Base-by-base conservation (phyloP, 2,797 vertebrate species). In the Lindbergichthys nudifrons region DNA sequence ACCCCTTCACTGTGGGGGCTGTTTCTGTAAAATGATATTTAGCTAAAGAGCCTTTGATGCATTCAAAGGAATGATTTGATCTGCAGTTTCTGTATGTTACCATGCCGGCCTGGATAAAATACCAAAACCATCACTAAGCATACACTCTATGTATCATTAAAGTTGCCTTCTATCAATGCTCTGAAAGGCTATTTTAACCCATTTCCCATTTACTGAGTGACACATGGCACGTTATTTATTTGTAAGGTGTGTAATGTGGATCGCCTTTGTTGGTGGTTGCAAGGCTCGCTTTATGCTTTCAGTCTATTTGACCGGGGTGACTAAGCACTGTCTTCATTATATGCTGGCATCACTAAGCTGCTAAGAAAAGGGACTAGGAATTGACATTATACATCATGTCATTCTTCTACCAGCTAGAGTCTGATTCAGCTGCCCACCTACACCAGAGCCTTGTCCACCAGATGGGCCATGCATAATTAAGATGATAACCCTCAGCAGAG, bases 381-480 rank as follows among this genome's bases (percentile, higher is more conserved):
- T 77, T 18, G 15, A 65, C 65, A 68, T 79, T 69, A 84, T 83
- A 76, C 67, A 83, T 73, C 50, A 30, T 73, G 76, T 77, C 61
- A 73, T 66, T 80, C 74, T 70, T 84, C 67, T 80, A 70, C 86
- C 83, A 83, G 76, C 75, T 79, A 45, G 72, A 82, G 71, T 65
- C 72, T 80, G 56, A 21, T 69, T 45, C 69, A 80, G 80, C 82
- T 85, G 69, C 73, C 69, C 82, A 90, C 91, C 86, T 89, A 80
- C 66, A 86, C 79, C 73, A 75, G 61, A 73, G 78, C 74, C 69
- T 70, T 70, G 81, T 87, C 73, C 21, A 86, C 70, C 90, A 87
- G 89, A 89, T 87, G 84, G 87, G 69, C 65, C 65, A 77, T 88
- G 82, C 82, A 89, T 93, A 93, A 93, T 93, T 91, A 92, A 92